These are phyloP conservation scores for Norana najaformis DNA, from an alignment of 2,888 invertebrate genomes.

Conservation along the genomic window DNA sequence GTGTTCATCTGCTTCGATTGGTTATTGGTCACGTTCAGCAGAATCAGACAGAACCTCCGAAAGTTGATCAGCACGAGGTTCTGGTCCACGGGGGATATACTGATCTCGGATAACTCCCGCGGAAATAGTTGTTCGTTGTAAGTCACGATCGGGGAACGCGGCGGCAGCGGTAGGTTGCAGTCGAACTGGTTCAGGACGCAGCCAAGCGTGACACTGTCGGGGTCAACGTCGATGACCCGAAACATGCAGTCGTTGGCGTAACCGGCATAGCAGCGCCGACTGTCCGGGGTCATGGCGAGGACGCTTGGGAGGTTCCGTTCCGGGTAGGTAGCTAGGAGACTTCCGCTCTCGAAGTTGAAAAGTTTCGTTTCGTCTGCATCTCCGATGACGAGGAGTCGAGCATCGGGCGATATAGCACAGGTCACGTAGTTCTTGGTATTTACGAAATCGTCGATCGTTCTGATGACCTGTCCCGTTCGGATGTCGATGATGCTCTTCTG, in stretches of 20 bases:
- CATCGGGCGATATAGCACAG: conserved; percentile 43
- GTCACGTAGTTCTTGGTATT: conserved; percentile 42
- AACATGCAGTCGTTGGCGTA: conserved; percentile 48
- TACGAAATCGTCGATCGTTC: conserved; percentile 43
- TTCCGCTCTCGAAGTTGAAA: conserved; percentile 41
- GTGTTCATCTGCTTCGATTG: conserved; percentile 35
- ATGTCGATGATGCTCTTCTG: conserved; percentile 47
- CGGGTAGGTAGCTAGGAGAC: conserved; percentile 35
- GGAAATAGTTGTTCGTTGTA: conserved; percentile 35
- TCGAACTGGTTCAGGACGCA: conserved; percentile 36
- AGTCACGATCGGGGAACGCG: conserved; percentile 17
- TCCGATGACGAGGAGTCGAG: conserved; percentile 42
- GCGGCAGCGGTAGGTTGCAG: conserved; percentile 30
- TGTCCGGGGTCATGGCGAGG: conserved; percentile 46
- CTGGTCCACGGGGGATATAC: conserved; percentile 34
- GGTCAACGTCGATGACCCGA: conserved; percentile 40
- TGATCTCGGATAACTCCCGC: conserved; percentile 43
- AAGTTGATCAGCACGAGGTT: conserved; percentile 43
- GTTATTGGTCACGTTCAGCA: conserved; percentile 36
- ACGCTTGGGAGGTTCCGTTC: conserved; percentile 43
- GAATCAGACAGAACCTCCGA: conserved; percentile 39
- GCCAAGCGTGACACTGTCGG: conserved; percentile 37
- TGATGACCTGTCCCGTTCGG: conserved; percentile 39
- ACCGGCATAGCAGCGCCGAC: conserved; percentile 46
- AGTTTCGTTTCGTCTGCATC: conserved; percentile 38